Percentiles rank a stretch among this genome's conserved stretches.
phyloP scores from a whole-genome alignment of 2,113 vertebrate species.

The Heterotilapia buettikoferi region DNA sequence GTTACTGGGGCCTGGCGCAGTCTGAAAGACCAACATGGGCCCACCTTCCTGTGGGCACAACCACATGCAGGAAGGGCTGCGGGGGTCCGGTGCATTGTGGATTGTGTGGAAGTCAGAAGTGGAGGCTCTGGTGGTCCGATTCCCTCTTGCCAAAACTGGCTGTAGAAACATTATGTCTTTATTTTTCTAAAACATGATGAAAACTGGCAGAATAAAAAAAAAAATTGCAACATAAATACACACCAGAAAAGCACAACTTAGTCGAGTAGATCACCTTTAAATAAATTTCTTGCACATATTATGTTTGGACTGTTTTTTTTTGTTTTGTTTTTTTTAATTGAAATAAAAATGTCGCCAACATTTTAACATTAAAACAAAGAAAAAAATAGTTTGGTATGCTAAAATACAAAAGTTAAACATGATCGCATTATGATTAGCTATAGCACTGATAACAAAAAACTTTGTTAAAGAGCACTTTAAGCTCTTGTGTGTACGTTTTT shows the following conservation, averaged over 20 bases:
- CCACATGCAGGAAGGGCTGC: neutral
- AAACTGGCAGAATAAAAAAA: neutral
- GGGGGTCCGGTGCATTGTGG: neutral
- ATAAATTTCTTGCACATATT: neutral
- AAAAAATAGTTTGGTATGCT: neutral
- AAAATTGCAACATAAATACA: neutral
- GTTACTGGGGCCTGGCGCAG: neutral
- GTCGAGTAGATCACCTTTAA: neutral
- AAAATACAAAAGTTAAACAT: neutral
- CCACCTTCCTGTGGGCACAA: neutral
- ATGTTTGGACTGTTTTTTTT: neutral
- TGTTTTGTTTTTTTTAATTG: rapidly evolving
- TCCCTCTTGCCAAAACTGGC: neutral
- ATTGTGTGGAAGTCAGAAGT: neutral
- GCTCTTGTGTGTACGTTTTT: neutral
- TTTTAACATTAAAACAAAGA: neutral
- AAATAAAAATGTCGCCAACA: neutral
- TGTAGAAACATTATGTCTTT: neutral
- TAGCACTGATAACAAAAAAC: neutral
- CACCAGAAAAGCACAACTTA: neutral
- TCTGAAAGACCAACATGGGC: neutral
- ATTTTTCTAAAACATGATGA: neutral
- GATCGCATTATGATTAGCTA: neutral
- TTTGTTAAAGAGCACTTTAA: neutral
- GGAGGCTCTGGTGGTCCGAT: neutral